These are phyloP conservation scores for Drepanosiphum platanoidis DNA, from an alignment of 2,888 invertebrate genomes.

Conservation along the genomic window DNA sequence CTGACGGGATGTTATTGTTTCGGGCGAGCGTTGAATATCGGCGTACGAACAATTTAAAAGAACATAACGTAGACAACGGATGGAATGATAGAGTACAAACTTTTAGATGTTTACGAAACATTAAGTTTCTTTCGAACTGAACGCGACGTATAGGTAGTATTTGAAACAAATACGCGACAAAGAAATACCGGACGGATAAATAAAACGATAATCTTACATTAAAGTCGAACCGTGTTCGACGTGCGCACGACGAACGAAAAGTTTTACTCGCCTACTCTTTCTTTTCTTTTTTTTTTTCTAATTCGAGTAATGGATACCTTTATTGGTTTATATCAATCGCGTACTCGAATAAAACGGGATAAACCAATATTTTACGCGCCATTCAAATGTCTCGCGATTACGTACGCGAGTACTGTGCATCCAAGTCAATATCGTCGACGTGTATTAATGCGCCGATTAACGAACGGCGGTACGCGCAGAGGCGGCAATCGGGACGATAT, in stretches of 20 bases:
- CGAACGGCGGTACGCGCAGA: too few relatives aligned
- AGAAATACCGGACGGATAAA: conserved; percentile 13
- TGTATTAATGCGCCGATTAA: too few relatives aligned
- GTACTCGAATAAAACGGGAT: not conserved
- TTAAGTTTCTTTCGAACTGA: conserved; percentile 11
- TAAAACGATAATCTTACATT: conserved; percentile 41
- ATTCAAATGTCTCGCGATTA: not conserved
- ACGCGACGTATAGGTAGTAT: conserved; percentile 14
- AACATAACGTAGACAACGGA: not conserved
- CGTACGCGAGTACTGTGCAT: too few relatives aligned
- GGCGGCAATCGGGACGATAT: not conserved
- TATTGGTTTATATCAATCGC: not conserved
- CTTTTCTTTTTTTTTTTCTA: not conserved
- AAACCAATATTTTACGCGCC: not conserved
- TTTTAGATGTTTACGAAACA: conserved; percentile 32
- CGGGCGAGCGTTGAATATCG: not conserved
- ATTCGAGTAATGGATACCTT: not conserved
- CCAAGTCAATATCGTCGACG: too few relatives aligned
- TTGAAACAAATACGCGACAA: conserved; percentile 5
- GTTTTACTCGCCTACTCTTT: not conserved
- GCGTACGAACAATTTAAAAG: not conserved
- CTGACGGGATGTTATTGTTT: too few relatives aligned
- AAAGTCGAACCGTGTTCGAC: conserved; percentile 20
- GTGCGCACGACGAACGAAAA: not conserved
- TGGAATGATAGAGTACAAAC: conserved; percentile 9